Base-by-base conservation (phyloP, 1,140 invertebrate genomes). In the Propsilocerus akamusi region DNA sequence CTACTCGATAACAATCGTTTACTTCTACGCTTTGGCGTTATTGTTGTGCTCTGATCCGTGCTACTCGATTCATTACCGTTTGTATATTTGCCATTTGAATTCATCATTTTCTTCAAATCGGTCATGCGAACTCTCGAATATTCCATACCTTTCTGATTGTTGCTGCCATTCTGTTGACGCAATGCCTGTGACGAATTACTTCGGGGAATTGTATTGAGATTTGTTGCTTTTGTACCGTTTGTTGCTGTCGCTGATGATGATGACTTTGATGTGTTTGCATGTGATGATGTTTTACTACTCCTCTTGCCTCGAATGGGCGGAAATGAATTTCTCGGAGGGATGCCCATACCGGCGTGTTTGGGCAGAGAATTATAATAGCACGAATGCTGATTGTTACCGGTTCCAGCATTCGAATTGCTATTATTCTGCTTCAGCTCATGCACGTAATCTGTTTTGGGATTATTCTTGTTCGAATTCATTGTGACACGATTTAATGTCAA, bases 321-420 rank as follows among this genome's bases (percentile, higher is more conserved):
- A 61, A 74, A 76, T 53, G 73, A 74, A 65, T 73, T 75, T 55
- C 72, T 65, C 17, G 72, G 72, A 56, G 70, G 72, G 60, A 72
- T 52, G 53, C 46, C 47, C n/a, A 53, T 53, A 12, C 26, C 50
- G 12, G 59, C 58, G 5, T 54, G 57, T 54, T 65, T 65, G 25
- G 63, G 63, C 54, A 65, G 49, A 5, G 63, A 65, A 25, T 65
- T 65, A 34, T 63, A 65, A 12, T 57, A 56, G 22, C 34, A 41
- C 14, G 49, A 20, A 53, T n/a, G 32, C 8, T 50, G 28, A 32
- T 30, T 26, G 5, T 24, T 14, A 22, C 48, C 47, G 24, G 20
- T 28, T 11, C 49, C 52, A 30, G 10, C n/a, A 30, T 37, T 37
- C 6, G 5, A 6, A 20, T 41, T 41, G 14, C 22, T 41, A 20